These are phyloP conservation scores for Clostera curtula DNA, from an alignment of 2,888 invertebrate species.

Conservation along the genomic window DNA sequence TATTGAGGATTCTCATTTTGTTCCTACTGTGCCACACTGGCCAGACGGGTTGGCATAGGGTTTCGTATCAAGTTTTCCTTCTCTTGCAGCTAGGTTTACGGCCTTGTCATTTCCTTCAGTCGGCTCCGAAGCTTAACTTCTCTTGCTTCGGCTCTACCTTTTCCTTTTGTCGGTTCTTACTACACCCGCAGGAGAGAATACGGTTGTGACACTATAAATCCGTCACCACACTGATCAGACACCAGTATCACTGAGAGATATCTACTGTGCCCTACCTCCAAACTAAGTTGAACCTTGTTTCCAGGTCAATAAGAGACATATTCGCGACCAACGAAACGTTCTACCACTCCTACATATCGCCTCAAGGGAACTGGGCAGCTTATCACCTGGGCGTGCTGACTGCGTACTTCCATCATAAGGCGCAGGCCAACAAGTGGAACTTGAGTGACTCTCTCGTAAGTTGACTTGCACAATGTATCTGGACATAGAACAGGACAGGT, in stretches of 20 bases:
- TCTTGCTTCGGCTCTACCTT: too few relatives aligned
- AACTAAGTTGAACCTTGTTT: conserved; percentile 8
- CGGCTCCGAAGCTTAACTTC: too few relatives aligned
- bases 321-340: conserved; percentile 67
- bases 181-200: too few relatives aligned
- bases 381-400: conserved; percentile 65
- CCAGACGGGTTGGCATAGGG: too few relatives aligned
- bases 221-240: too few relatives aligned
- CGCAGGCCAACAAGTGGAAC: conserved; percentile 59
- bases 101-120: background rate
- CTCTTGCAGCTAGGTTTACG: conserved; percentile 13
- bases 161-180: too few relatives aligned
- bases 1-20: too few relatives aligned
- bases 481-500: too few relatives aligned
- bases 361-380: conserved; percentile 68
- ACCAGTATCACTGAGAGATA: too few relatives aligned
- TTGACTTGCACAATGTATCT: conserved; percentile 4
- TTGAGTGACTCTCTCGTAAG: conserved; percentile 53
- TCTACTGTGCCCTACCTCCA: background rate
- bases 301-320: conserved; percentile 61
- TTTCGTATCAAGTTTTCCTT: too few relatives aligned
- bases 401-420: conserved; percentile 62
- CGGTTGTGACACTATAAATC: too few relatives aligned
- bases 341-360: conserved; percentile 66
- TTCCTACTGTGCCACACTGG: too few relatives aligned